A percentile compares a stretch with the other conserved stretches of the same genome.
Evolutionary conservation across 2,888 invertebrate genomes (phyloP).

Genomic region (Pheosia gnoma): DNA sequence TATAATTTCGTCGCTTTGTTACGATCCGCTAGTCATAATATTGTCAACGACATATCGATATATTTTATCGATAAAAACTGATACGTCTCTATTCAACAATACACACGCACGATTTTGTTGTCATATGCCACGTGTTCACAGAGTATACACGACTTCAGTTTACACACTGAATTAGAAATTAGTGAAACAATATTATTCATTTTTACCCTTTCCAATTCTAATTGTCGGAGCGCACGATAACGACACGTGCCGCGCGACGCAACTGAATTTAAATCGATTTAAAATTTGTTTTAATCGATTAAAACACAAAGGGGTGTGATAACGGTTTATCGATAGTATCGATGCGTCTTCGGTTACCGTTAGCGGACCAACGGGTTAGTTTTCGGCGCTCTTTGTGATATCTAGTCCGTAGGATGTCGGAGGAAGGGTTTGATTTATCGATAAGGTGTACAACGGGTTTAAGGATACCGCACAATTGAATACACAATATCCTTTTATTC

Average conservation of each 20-base stretch:
- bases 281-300: conserved; percentile 58
- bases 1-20: too few species aligned
- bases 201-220: conserved; percentile 77
- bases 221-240: conserved; percentile 70
- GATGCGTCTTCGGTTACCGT: conserved; percentile 44
- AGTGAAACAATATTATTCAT: conserved; percentile 73
- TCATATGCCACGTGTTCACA: conserved; percentile 78
- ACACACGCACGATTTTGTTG: conserved; percentile 79
- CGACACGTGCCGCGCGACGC: conserved; percentile 66
- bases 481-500: background rate
- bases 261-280: conserved; percentile 68
- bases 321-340: conserved; percentile 54
- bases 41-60: background rate
- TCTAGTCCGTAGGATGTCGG: conserved; percentile 28
- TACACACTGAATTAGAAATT: conserved; percentile 76
- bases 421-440: conserved; percentile 19
- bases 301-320: conserved; percentile 60
- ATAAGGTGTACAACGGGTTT: conserved; percentile 23
- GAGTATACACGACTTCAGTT: conserved; percentile 72
- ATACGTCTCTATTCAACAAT: conserved; percentile 56
- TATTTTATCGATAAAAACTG: conserved; percentile 28
- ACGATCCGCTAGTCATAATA: too few species aligned
- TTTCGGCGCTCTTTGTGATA: conserved; percentile 23
- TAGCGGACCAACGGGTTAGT: conserved; percentile 23
- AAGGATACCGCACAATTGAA: conserved; percentile 3